A percentile compares a stretch with the other conserved stretches of the same genome.
Evolutionary conservation across 1,140 invertebrate species (phyloP).

Genomic region (Magallana angulata): DNA sequence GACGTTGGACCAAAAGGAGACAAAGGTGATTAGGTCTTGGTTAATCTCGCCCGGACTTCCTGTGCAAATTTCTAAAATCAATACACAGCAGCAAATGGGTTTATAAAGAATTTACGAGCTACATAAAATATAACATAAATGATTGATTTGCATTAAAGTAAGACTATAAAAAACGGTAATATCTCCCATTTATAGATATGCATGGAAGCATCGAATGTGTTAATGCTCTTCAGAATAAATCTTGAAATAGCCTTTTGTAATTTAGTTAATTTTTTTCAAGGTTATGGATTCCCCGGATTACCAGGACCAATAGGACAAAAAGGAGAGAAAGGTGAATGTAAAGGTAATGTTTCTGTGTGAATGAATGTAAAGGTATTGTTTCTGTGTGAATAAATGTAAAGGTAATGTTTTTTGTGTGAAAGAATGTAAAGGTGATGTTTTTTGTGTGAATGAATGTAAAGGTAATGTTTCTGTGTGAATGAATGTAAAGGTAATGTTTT

Average conservation of each 20-base stretch:
- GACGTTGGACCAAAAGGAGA: background rate
- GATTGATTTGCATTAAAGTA: slow-evolving; percentile 16
- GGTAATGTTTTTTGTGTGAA: no score
- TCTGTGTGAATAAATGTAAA: background rate
- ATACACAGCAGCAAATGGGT: background rate
- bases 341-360: background rate
- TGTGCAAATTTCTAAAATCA: background rate
- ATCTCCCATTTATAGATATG: background rate
- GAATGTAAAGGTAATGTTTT: no score
- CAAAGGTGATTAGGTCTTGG: background rate
- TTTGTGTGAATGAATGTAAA: no score
- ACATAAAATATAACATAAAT: background rate
- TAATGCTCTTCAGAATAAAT: background rate
- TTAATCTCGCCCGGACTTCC: background rate
- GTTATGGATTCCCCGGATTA: background rate
- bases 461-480: no score
- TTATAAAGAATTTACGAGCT: slow-evolving; percentile 13
- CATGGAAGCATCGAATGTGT: background rate
- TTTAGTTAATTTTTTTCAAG: background rate
- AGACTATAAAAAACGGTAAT: background rate
- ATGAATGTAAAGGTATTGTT: background rate
- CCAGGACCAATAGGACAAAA: background rate
- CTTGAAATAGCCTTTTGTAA: background rate
- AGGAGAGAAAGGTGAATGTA: slow-evolving; percentile 1
- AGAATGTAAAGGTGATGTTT: no score